A percentile compares a stretch with the other conserved stretches of the same genome.
phyloP scores from a whole-genome alignment of 2,113 vertebrate species.

The Cercocebus atys region DNA sequence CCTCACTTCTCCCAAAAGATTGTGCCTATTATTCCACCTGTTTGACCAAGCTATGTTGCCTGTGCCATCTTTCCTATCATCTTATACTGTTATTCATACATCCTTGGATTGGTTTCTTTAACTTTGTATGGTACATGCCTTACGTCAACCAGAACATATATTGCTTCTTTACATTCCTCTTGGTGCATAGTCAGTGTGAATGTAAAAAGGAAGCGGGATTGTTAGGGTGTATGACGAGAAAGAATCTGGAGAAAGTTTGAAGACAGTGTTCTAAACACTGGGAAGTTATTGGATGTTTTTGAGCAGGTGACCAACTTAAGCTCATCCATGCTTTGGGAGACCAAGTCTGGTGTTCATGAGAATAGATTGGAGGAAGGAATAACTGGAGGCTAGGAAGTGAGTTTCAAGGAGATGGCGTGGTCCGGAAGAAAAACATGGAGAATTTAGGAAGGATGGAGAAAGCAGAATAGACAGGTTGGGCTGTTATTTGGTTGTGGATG shows the following conservation, averaged over 20 bases:
- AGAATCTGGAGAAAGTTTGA: background rate
- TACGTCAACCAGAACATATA: background rate
- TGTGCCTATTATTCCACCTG: background rate
- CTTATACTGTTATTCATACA: background rate
- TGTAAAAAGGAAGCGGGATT: background rate
- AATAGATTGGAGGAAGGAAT: background rate
- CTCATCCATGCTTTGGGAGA: background rate
- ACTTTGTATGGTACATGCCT: background rate
- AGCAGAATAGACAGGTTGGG: background rate
- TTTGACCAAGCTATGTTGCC: background rate
- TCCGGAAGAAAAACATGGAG: background rate
- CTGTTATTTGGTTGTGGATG: background rate
- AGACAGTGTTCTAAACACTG: background rate
- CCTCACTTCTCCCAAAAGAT: background rate
- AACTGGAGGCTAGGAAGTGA: background rate
- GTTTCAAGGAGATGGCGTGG: background rate
- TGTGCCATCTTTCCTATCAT: background rate
- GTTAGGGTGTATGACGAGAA: background rate
- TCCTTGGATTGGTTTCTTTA: background rate
- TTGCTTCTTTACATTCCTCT: background rate
- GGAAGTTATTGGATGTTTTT: background rate
- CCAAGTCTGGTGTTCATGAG: background rate
- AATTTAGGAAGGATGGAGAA: conserved; percentile 18
- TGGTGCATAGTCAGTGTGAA: background rate
- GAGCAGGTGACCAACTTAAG: background rate